These are phyloP conservation scores for Bombus cullumanus DNA, from an alignment of 1,140 invertebrate genomes.

Conservation along the genomic window DNA sequence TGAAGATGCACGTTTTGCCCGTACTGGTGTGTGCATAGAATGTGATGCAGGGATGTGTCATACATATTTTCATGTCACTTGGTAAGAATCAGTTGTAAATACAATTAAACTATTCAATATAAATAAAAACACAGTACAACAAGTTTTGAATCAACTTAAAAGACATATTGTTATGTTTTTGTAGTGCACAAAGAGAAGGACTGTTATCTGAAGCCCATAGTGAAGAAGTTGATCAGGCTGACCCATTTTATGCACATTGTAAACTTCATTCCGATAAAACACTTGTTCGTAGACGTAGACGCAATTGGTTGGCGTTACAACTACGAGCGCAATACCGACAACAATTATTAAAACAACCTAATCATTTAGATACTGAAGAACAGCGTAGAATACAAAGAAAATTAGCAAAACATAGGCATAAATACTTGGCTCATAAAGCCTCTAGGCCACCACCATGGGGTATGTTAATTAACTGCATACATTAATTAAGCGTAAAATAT, in stretches of 20 bases:
- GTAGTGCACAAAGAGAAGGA: constrained; percentile 96
- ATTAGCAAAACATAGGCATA: constrained; percentile 89
- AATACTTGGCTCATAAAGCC: constrained; percentile 89
- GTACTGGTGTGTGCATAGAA: constrained; percentile 96
- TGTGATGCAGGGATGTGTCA: constrained; percentile 99
- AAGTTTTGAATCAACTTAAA: neutral
- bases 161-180: constrained; percentile 28
- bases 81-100: constrained; percentile 84
- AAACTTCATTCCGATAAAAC: constrained; percentile 95
- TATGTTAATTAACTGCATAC: constrained; percentile 78
- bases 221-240: constrained; percentile 96
- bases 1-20: constrained; percentile 91
- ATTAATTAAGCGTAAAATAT: constrained; percentile 16
- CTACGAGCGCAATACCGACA: constrained; percentile 89
- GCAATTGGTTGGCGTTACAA: constrained; percentile 95
- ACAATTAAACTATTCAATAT: neutral
- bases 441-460: constrained; percentile 92
- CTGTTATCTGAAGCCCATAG: constrained; percentile 95
- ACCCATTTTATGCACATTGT: constrained; percentile 98
- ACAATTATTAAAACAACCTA: constrained; percentile 83
- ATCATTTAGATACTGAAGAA: constrained; percentile 85
- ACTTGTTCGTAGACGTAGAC: constrained; percentile 89
- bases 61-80: constrained; percentile 98
- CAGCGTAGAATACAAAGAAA: constrained; percentile 90
- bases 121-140: neutral